Evolutionary conservation across 2,797 vertebrate species (phyloP), one percentile per base, ranked within the genome.

Genomic region (Intellagama lesueurii): DNA sequence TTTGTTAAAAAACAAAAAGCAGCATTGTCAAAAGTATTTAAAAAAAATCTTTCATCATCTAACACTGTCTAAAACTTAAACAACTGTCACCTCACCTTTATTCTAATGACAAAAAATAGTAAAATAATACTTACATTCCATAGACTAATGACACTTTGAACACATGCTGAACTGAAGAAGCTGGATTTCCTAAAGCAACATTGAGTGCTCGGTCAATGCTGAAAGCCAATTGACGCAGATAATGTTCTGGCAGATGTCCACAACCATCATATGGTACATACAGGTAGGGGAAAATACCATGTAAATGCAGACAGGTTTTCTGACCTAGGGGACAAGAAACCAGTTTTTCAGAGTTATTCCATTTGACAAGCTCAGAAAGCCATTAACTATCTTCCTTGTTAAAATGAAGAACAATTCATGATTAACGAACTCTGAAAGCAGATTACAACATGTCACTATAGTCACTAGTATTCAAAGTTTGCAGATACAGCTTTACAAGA

Each of bases 141-240:
- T 98, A 99, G 82, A 99, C 99, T 96, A 99, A 96, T 32, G 98
- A 98, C 89, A 99, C 98, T 96, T 99, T 99, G 97, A 99, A 99
- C 92, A 99, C 97, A 91, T 99, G 99, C 76, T 99, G 98, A 88
- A 93, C 75, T 93, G 94, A 97, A 95, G 98, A 98, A 85, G 98
- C 97, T 2, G 99, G 99, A 96, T 97, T 98, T 95, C 99, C 99
- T 98, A 99, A 97, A 96, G 98, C 97, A 91, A 99, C 97, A 87
- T 99, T 99, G 95, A 99, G 97, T 93, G 99, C 99, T 94, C 98
- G 96, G 97, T 99, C 99, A 89, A 99, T 98, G 97, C 99, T 99
- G 97, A 98, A 98, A 17, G 99, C 99, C 96, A 99, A 97, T 96
- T 98, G 98, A 84, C 97, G 98, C 95, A 99, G 97, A 97, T 98